Percentiles rank a stretch among this genome's conserved stretches.
phyloP scores from a whole-genome alignment of 2,797 vertebrate species.

The Jordanella pulchra region DNA sequence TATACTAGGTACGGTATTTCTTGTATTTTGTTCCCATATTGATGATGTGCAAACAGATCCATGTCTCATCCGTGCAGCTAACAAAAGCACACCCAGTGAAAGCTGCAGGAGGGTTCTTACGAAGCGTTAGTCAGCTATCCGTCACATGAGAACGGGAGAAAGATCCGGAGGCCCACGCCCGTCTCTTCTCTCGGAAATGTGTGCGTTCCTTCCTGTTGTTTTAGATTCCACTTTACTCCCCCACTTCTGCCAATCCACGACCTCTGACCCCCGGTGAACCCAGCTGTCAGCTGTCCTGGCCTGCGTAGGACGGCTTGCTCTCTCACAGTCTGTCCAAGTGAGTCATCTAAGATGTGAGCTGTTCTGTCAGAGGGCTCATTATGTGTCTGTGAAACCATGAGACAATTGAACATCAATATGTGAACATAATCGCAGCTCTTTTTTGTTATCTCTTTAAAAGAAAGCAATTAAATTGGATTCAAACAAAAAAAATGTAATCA shows the following conservation, averaged over 20 bases:
- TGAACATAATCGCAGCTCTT: not conserved
- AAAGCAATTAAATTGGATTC: not conserved
- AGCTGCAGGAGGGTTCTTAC: conserved; percentile 15
- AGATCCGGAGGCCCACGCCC: conserved; percentile 40
- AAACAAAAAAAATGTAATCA: not conserved
- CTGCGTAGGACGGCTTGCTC: conserved; percentile 60
- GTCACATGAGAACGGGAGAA: conserved; percentile 33
- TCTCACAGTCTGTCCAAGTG: conserved; percentile 17
- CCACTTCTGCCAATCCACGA: conserved; percentile 71
- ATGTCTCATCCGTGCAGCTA: not conserved
- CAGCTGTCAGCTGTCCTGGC: conserved; percentile 84
- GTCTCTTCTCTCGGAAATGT: conserved; percentile 33
- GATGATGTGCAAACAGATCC: not conserved
- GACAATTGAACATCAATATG: not conserved
- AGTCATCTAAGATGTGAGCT: not conserved
- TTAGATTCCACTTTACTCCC: conserved; percentile 73
- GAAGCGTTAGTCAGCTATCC: conserved; percentile 37
- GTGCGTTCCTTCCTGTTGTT: conserved; percentile 76
- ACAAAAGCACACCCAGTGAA: not conserved
- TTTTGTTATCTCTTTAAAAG: not conserved
- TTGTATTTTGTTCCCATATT: not conserved
- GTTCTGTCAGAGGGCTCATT: not conserved
- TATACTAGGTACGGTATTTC: not conserved
- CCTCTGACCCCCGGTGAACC: conserved; percentile 75
- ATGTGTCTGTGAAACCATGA: not conserved